Evolutionary conservation across 2,113 vertebrate genomes (phyloP), one percentile per base, ranked within the genome.

Genomic region (Gallinago undulata): DNA sequence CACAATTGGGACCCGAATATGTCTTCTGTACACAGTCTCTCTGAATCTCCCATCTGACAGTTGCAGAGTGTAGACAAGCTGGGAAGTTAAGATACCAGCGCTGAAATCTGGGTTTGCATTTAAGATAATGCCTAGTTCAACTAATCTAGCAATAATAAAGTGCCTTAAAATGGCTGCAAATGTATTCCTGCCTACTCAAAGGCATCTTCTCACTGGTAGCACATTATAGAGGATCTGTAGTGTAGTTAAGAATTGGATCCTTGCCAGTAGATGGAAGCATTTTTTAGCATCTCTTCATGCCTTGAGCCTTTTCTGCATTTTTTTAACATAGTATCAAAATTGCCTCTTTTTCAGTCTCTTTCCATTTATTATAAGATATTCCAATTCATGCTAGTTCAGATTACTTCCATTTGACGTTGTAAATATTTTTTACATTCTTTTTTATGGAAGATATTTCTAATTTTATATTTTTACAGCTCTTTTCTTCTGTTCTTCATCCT

Each of bases 81-180:
- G n/a, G 73, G 80, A 84, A 78, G 73, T 86, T 53, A 39, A 87
- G 84, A 93, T 56, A 35, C 68, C 56, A 68, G 64, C 10, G 0
- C 4, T 64, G 77, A 90, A 88, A 90, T 93, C 68, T 84, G 73
- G 68, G 19, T 77, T 91, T 94, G 41, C 70, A 37, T 89, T 82
- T 74, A 48, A 75, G 83, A 77, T 87, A 82, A 91, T 84, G 41
- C 73, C 77, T 81, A 7, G 67, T 87, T 92, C 48, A 87, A 84
- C 77, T 92, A 68, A 92, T 66, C 73, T 53, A 73, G 89, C 80
- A 79, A 21, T 87, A 90, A 92, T 77, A 43, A 90, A 78, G 48
- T 87, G 88, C 76, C 86, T 96, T 97, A 95, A 97, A 93, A 96
- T 96, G 94, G 94, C 95, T 90, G 96, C 96, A 92, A 21, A 96